phyloP scores from a whole-genome alignment of 1,140 invertebrate genomes.

The Berghia stephanieae region DNA sequence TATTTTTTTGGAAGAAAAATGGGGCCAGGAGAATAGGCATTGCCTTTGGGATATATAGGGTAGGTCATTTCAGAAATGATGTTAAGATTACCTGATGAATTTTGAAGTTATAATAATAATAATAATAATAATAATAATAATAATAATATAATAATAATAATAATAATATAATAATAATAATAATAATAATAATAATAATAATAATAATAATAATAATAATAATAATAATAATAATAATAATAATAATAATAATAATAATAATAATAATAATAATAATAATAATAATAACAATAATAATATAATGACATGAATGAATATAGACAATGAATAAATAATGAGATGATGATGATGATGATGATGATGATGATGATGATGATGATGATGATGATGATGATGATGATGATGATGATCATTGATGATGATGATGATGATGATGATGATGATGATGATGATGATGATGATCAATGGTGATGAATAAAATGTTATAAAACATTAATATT shows the following conservation, averaged over 20 bases:
- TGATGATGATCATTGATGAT: not conserved
- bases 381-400: not conserved
- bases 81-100: not conserved
- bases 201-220: slow-evolving; percentile 5
- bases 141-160: not conserved
- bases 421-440: not conserved
- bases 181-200: slow-evolving; percentile 9
- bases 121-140: slow-evolving; percentile 1
- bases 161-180: slow-evolving; percentile 11
- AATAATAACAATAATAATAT: not conserved
- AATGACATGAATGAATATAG: not conserved
- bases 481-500: not conserved
- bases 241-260: not conserved
- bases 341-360: not conserved
- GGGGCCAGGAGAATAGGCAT: no score
- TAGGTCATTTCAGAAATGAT: no score
- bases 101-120: not conserved
- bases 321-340: no score
- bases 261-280: no score
- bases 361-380: not conserved
- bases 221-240: slow-evolving; percentile 18
- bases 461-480: not conserved
- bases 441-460: not conserved
- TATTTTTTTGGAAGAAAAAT: no score
- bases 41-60: no score